Conservation (phyloP, 2,888 invertebrate species). For the Parnassius apollo region DNA sequence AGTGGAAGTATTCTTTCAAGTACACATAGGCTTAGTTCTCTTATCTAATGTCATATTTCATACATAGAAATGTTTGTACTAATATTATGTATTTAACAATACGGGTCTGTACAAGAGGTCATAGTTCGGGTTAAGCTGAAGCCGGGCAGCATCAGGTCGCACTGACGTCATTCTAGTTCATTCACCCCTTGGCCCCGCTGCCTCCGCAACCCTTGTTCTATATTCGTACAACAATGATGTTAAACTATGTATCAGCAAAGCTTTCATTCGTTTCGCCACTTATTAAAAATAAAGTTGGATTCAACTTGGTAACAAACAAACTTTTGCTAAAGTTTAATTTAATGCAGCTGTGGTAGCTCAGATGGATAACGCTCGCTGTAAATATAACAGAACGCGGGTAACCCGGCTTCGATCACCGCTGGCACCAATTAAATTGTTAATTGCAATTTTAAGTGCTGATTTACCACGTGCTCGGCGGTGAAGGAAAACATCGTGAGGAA, state of each 20-base stretch:
- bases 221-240: conserved; percentile 51
- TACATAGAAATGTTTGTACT: conserved; percentile 26
- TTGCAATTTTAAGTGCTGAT: too few species aligned
- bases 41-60: conserved; percentile 11
- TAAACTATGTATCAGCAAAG: conserved; percentile 32
- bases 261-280: background rate
- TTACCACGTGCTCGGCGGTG: too few species aligned
- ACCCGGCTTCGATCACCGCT: too few species aligned
- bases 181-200: conserved; percentile 47
- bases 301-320: too few species aligned
- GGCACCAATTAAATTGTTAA: too few species aligned
- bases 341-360: too few species aligned
- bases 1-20: background rate
- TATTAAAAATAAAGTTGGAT: too few species aligned
- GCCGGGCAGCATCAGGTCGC: conserved; percentile 81
- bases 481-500: too few species aligned
- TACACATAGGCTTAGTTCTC: background rate
- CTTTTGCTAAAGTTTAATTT: too few species aligned
- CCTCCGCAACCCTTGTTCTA: conserved; percentile 53
- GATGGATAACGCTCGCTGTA: too few species aligned
- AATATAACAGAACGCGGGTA: too few species aligned
- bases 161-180: conserved; percentile 75
- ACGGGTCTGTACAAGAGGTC: conserved; percentile 50
- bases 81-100: conserved; percentile 15
- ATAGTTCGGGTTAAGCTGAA: conserved; percentile 70